Evolutionary conservation across 35 echinoderm and acorn worm genomes (phyloP).

Genomic region (Lytechinus pictus): DNA sequence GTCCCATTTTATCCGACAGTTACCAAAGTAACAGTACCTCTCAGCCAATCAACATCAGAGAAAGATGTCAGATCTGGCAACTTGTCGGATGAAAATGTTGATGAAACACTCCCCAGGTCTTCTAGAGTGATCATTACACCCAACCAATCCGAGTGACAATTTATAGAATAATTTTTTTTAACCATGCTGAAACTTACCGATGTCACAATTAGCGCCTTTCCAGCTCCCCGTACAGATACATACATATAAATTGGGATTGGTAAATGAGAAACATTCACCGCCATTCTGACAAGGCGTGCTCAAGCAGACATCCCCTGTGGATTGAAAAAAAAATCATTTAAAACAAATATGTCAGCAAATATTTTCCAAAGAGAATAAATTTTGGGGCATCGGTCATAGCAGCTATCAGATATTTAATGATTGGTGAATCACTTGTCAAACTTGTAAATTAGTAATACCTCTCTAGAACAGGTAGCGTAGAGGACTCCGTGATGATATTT

Average conservation of each 20-base stretch:
- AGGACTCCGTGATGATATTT: too few relatives aligned
- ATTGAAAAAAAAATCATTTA: background rate
- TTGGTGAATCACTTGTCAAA: background rate
- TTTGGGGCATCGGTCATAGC: background rate
- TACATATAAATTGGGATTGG: constrained; percentile 46
- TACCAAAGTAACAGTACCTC: too few relatives aligned
- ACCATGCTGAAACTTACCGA: background rate
- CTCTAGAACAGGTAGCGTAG: too few relatives aligned
- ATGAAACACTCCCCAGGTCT: too few relatives aligned
- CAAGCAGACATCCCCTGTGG: constrained; percentile 53
- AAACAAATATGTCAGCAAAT: background rate
- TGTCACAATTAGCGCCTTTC: constrained; percentile 53
- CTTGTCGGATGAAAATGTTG: too few relatives aligned
- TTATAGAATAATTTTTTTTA: too few relatives aligned
- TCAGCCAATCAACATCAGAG: too few relatives aligned
- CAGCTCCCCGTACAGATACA: constrained; percentile 64
- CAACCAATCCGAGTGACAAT: too few relatives aligned
- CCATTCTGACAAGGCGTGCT: constrained; percentile 84
- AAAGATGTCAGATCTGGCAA: too few relatives aligned
- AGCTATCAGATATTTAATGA: background rate
- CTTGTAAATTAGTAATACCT: too few relatives aligned
- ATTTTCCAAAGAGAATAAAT: background rate
- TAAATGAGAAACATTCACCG: constrained; percentile 62
- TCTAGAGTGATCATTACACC: too few relatives aligned
- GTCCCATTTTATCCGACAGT: too few relatives aligned